Percentiles rank a stretch among this genome's conserved stretches.
Conservation (phyloP, 1,140 invertebrate genomes). For the Lamellibrachia luymesi region DNA sequence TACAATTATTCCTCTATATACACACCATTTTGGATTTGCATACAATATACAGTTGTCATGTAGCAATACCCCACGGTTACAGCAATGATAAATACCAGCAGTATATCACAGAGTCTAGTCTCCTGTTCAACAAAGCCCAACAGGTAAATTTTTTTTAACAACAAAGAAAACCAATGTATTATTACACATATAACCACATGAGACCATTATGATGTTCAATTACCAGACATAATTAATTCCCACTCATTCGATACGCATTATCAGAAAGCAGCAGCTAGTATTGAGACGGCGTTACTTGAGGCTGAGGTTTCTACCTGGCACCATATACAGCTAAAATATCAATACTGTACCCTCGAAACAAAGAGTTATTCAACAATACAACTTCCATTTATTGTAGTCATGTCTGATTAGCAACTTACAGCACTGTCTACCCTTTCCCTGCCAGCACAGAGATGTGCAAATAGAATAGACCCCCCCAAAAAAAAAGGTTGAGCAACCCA, state of each 20-base stretch:
- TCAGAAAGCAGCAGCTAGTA: neutral
- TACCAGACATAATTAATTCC: neutral
- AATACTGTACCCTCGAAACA: neutral
- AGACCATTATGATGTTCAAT: neutral
- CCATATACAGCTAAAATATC: neutral
- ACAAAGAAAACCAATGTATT: neutral
- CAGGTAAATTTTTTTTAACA: neutral
- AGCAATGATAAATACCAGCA: neutral
- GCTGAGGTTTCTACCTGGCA: neutral
- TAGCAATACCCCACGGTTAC: neutral
- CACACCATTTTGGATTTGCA: neutral
- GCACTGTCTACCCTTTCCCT: neutral
- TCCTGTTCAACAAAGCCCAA: neutral
- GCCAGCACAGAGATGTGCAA: neutral
- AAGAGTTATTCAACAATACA: neutral
- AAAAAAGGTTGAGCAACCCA: neutral
- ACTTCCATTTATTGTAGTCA: neutral
- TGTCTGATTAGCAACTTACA: neutral
- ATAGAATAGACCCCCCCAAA: neutral
- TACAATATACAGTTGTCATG: neutral
- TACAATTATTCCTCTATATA: neutral
- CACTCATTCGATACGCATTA: neutral
- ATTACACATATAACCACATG: neutral
- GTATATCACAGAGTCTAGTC: neutral
- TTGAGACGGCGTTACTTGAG: neutral